Base-by-base conservation (phyloP, 2,797 vertebrate genomes). In the Allobates femoralis region DNA sequence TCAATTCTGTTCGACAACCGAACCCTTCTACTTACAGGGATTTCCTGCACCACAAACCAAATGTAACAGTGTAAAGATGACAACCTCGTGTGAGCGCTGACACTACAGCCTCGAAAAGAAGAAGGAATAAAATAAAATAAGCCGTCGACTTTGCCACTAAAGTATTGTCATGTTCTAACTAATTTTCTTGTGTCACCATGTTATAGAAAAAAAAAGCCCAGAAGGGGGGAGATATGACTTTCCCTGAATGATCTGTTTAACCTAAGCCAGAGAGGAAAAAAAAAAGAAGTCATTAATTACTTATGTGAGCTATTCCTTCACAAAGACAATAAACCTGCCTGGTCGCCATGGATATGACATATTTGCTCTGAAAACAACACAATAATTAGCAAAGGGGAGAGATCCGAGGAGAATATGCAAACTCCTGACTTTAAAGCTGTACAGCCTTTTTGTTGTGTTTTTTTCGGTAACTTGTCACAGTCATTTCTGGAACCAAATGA, bases 301-400 rank as follows among this genome's bases (percentile, higher is more conserved):
- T 99, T 99, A 98, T 98, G 98, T 99, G 97, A 98, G 97, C 97
- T 98, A 99, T 97, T 98, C 97, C 97, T 98, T 96, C 95, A 97
- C 96, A 97, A 97, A 99, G 97, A 99, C 98, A 99, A 99, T 99
- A 99, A 99, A 98, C 97, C 98, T 99, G 97, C 97, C 96, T 95
- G 97, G 97, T 99, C 97, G 97, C 97, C 98, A 99, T 99, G 98
- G 98, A 99, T 99, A 99, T 99, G 98, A 99, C 98, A 99, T 99
- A 99, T 99, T 99, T 99, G 98, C 97, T 98, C 96, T 97, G 97
- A 98, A 99, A 99, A 99, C 98, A 99, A 99, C 98, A 99, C 97
- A 99, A 99, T 99, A 99, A 99, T 99, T 99, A 99, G 98, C 98
- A 98, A 99, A 98, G 97, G 96, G 97, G 97, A 98, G 97, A 97